Evolutionary conservation across 2,113 vertebrate species (phyloP), one percentile per base, ranked within the genome.

Genomic region (Mionectes macconnelli): DNA sequence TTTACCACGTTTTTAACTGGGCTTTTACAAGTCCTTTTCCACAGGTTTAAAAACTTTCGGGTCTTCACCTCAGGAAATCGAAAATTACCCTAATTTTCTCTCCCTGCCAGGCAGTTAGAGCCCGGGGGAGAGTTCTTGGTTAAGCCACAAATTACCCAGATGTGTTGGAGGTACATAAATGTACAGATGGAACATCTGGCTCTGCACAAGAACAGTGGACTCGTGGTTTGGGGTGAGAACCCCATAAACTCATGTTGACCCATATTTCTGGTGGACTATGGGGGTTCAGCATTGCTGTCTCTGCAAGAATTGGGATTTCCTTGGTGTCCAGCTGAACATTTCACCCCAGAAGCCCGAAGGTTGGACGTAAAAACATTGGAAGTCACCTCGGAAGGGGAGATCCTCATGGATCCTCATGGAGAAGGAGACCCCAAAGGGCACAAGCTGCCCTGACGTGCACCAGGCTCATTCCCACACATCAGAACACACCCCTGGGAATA

Each of bases 81-180:
- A 49, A 60, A 16, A 1, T 2, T 1, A n/a, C 16, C 19, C 22
- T 45, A 2, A 1, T 22, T 56, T 92, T 57, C 42, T 64, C 25
- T 20, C 5, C n/a, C 44, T 7, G 21, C 3, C 14, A 35, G 62
- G 25, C 28, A 3, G 1, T 11, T 39, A 10, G 11, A 72, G 45
- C 33, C 33, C 20, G 1, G 0, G 15, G 28, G 28, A 15, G 12
- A 13, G 5, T 70, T 52, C n/a, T 67, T 24, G 16, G 28, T 40
- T 22, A 37, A 17, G 45, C 2, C 0, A 7, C 13, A 18, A 42
- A 27, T 9, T 5, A 4, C 40, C 23, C 20, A 1, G 1, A 0
- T 1, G 0, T 12, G 8, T 4, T 4, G 6, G 60, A 28, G 60
- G 75, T 3, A 35, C 2, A 1, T 10, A 24, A 22, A 25, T 3